Conservation (phyloP, 2,888 invertebrate genomes). For the Euzophera pinguis region DNA sequence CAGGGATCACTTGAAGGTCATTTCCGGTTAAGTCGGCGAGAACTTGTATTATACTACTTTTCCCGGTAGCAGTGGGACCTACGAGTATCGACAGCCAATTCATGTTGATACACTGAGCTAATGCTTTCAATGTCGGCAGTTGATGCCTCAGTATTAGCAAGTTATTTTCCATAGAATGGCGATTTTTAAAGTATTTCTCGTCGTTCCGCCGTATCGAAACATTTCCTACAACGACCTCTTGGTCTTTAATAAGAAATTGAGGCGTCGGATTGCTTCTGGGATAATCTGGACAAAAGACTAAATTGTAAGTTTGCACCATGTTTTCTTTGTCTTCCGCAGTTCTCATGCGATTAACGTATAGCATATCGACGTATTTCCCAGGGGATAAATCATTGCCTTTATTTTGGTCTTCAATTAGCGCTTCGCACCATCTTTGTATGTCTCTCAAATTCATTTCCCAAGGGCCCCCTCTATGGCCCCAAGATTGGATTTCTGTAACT, state of each 20-base stretch:
- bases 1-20: conserved; percentile 86
- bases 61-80: conserved; percentile 88
- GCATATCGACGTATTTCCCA: conserved; percentile 85
- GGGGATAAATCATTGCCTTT: conserved; percentile 53
- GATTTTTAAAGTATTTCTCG: conserved; percentile 56
- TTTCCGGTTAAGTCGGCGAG: conserved; percentile 88
- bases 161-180: conserved; percentile 52
- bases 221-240: conserved; percentile 83
- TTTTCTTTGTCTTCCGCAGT: conserved; percentile 86
- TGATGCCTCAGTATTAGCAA: conserved; percentile 79
- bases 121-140: conserved; percentile 84
- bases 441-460: conserved; percentile 99
- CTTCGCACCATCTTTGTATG: conserved; percentile 94
- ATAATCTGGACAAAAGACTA: conserved; percentile 68
- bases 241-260: conserved; percentile 79
- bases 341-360: conserved; percentile 94
- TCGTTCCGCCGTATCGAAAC: conserved; percentile 67
- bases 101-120: conserved; percentile 93
- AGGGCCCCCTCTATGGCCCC: conserved; percentile 92
- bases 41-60: conserved; percentile 87
- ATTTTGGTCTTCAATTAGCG: conserved; percentile 72
- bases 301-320: conserved; percentile 77
- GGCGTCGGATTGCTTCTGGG: conserved; percentile 76
- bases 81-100: conserved; percentile 96
- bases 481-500: conserved; percentile 81